These are phyloP conservation scores for Turritopsis dohrnii DNA, from an alignment of 30 jellyfish, hydroid and myxozoan genomes.

Conservation along the genomic window DNA sequence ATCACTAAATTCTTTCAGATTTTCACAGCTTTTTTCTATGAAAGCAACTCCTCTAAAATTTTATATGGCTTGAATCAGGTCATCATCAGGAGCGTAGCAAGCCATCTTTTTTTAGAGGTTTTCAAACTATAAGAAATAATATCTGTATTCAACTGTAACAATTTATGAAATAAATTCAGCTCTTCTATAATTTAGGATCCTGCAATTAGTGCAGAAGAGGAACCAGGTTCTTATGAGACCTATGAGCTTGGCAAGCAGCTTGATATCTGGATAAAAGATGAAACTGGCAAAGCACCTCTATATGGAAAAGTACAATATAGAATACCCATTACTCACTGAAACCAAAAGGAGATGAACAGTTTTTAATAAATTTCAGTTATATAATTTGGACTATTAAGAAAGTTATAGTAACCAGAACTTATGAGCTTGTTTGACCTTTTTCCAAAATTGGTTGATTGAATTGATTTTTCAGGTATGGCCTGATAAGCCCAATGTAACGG, in stretches of 20 bases:
- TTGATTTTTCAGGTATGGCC: conserved; percentile 80
- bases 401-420: background rate
- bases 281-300: conserved; percentile 44
- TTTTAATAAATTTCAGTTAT: background rate
- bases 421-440: too few species aligned
- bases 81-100: too few species aligned
- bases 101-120: too few species aligned
- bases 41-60: too few species aligned
- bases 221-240: conserved; percentile 54
- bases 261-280: conserved; percentile 75
- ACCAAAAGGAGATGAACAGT: background rate
- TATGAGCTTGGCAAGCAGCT: conserved; percentile 62
- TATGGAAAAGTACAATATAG: conserved; percentile 59
- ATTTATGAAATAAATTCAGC: background rate
- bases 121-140: too few species aligned
- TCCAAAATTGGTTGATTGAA: too few species aligned
- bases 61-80: too few species aligned
- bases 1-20: background rate
- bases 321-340: background rate
- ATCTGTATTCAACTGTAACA: too few species aligned
- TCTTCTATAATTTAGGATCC: conserved; percentile 62
- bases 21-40: too few species aligned
- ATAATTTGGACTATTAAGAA: too few species aligned
- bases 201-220: conserved; percentile 80
- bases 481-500: conserved; percentile 58